Percentiles rank a stretch among this genome's conserved stretches.
Conservation (phyloP, 2,113 vertebrate genomes). For the Callopanchax toddi region DNA sequence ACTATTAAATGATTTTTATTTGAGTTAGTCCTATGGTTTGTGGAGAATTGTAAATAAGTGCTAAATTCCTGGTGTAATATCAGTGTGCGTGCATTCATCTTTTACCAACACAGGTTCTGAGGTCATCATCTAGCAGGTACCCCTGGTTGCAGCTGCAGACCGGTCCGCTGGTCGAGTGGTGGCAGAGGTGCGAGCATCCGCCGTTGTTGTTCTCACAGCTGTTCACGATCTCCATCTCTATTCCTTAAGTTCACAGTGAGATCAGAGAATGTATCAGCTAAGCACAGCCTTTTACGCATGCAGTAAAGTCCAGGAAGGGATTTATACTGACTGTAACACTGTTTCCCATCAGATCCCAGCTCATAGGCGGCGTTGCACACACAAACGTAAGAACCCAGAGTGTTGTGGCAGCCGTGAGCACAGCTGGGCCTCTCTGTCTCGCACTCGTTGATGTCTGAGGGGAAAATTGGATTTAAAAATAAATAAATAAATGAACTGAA, state of each 20-base stretch:
- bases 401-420: slow-evolving; percentile 91
- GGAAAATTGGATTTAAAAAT: background rate
- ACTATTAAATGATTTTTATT: too few relatives aligned
- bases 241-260: slow-evolving; percentile 77
- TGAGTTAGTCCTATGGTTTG: background rate
- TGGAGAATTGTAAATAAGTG: background rate
- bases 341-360: slow-evolving; percentile 87
- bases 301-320: background rate
- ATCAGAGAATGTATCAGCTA: background rate
- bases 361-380: slow-evolving; percentile 88
- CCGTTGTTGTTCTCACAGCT: slow-evolving; percentile 90
- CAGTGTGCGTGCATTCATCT: background rate
- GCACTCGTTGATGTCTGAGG: slow-evolving; percentile 90
- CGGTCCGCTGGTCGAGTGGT: slow-evolving; percentile 85
- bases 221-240: slow-evolving; percentile 97
- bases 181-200: slow-evolving; percentile 89
- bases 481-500: background rate
- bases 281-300: background rate
- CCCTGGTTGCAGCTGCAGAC: slow-evolving; percentile 88
- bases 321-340: slow-evolving; percentile 89
- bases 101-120: slow-evolving; percentile 88
- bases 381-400: slow-evolving; percentile 87
- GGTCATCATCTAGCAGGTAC: slow-evolving; percentile 83
- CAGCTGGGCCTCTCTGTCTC: slow-evolving; percentile 76
- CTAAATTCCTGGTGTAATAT: background rate